Evolutionary conservation across 2,797 vertebrate species (phyloP), one percentile per base, ranked within the genome.

Genomic region (Aulostomus chinensis): DNA sequence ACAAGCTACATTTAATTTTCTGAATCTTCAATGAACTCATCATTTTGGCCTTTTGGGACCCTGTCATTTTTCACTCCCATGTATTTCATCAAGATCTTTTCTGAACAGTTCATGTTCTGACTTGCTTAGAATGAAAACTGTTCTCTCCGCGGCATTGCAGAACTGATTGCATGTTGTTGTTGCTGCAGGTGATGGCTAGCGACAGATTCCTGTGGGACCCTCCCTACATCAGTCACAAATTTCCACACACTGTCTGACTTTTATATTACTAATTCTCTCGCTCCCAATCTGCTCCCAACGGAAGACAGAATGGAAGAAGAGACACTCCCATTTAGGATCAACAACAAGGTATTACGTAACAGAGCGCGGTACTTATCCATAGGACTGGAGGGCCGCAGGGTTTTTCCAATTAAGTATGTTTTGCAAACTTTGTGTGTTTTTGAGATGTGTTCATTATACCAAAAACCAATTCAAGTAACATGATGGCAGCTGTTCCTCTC

Each of bases 401-500:
- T 39, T 46, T 46, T 33, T 25, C 38, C 41, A 67, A 76, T 61
- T 63, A 76, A 54, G 30, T 34, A 34, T 63, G 58, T 63, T 74
- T 73, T 54, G 67, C 36, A 26, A 49, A 65, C 47, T 38, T 25
- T 10, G 36, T 39, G 34, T 36, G 26, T 11, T 47, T 75, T 60
- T 28, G 34, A 65, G 57, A 48, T 36, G 51, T 37, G 25, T 61
- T 73, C 36, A 64, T 78, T 63, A 55, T 46, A 38, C 34, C 37
- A 20, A 28, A 30, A 58, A 29, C 30, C 33, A 57, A 31, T 45
- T 45, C 11, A 38, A 68, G 39, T 53, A 15, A 58, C 48, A 42
- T 37, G 5, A 39, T 25, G 43, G 53, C 75, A 80, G 77, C 81
- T 82, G 80, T 71, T 81, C 47, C 43, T 0, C 21, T 66, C 33